These are phyloP conservation scores for Spisula subtruncata DNA, from an alignment of 2,888 invertebrate species.

Conservation along the genomic window DNA sequence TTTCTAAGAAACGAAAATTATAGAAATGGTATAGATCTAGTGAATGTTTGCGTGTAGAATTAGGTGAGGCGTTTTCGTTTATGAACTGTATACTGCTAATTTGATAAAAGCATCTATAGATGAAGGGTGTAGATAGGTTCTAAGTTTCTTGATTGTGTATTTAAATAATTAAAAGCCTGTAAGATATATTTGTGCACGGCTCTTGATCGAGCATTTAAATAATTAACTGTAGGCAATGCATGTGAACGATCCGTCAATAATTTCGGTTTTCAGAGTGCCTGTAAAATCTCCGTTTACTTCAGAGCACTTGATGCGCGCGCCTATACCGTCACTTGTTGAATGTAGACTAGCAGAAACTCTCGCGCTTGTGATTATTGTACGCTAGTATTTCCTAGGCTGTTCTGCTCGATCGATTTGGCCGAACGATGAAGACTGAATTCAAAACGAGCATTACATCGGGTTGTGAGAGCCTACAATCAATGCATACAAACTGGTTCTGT, in stretches of 20 bases:
- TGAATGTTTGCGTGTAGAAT: not conserved
- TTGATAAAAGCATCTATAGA: not conserved
- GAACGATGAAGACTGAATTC: constrained; percentile 43
- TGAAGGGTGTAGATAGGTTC: not conserved
- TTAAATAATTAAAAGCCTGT: not conserved
- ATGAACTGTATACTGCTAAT: not conserved
- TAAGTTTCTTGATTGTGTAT: not conserved
- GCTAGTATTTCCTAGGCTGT: not conserved
- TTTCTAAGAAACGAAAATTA: not conserved
- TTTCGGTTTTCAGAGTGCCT: not conserved
- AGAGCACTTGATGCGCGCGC: not conserved
- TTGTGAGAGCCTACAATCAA: constrained; percentile 36
- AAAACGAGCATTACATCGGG: constrained; percentile 37
- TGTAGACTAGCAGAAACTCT: not conserved
- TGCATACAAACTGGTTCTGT: constrained; percentile 40
- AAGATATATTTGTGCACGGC: not conserved
- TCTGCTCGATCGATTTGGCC: constrained; percentile 44
- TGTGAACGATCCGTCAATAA: not conserved
- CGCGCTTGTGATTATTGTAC: not conserved
- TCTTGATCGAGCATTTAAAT: not conserved
- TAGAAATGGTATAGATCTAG: too few relatives aligned
- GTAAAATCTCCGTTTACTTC: not conserved
- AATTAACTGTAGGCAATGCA: not conserved
- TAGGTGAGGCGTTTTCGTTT: not conserved
- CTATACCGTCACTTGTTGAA: constrained; percentile 17